A percentile compares a stretch with the other conserved stretches of the same genome.
Conservation (phyloP, 1,140 invertebrate genomes). For the Drepana arcuata region DNA sequence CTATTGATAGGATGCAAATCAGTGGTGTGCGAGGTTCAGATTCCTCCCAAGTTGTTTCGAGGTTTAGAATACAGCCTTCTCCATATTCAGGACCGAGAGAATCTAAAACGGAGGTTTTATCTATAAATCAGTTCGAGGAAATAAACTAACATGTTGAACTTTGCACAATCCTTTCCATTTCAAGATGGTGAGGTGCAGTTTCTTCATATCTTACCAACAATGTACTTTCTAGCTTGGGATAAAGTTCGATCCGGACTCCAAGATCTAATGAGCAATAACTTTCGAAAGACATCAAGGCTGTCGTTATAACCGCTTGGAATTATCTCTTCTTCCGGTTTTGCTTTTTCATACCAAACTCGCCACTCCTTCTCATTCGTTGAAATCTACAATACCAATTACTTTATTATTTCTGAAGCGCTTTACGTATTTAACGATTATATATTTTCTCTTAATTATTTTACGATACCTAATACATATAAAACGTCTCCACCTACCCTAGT, state of each 20-base stretch:
- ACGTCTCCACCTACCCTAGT: slow-evolving; percentile 82
- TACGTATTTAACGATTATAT: too few species aligned
- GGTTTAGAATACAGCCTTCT: slow-evolving; percentile 92
- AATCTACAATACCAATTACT: slow-evolving; percentile 74
- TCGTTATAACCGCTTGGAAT: slow-evolving; percentile 94
- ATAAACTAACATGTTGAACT: neutral
- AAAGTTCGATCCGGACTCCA: slow-evolving; percentile 97
- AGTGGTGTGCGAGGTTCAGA: slow-evolving; percentile 90
- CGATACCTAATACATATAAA: too few species aligned
- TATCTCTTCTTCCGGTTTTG: slow-evolving; percentile 91
- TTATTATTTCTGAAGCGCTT: too few species aligned
- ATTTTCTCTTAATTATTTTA: too few species aligned
- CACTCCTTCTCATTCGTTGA: slow-evolving; percentile 90
- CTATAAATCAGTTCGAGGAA: neutral
- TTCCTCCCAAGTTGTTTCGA: slow-evolving; percentile 92
- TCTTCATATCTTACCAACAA: slow-evolving; percentile 83
- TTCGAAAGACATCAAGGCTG: slow-evolving; percentile 90
- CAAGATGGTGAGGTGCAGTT: too few species aligned
- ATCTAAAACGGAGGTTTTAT: slow-evolving; percentile 69
- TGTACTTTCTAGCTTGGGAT: slow-evolving; percentile 93
- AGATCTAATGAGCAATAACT: slow-evolving; percentile 90
- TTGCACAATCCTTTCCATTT: too few species aligned
- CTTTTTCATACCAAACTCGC: slow-evolving; percentile 95
- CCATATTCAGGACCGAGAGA: slow-evolving; percentile 92
- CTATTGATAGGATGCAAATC: slow-evolving; percentile 94